Evolutionary conservation across 2,888 invertebrate species (phyloP), one percentile per base, ranked within the genome.

Genomic region (Erebia epiphron): DNA sequence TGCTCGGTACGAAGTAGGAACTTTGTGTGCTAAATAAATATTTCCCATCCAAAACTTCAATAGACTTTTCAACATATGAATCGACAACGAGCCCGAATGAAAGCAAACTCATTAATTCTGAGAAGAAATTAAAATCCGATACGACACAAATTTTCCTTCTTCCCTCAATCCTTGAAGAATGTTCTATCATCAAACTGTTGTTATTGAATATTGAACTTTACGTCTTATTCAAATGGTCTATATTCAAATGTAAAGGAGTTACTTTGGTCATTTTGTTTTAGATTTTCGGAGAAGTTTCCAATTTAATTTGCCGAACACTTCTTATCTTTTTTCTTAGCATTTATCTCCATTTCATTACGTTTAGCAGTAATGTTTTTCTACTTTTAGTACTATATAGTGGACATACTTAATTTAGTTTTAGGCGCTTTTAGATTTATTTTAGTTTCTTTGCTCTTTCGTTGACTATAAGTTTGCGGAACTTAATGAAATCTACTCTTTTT

Each of bases 51-150:
- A 56, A 54, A 21, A 11, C 56, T 21, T 21, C 56, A 82, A 85
- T 84, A 82, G 83, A 80, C 80, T 79, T 84, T 85, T 79, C 82
- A 87, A 87, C 85, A 83, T 87, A 86, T 88, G 87, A 83, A 86
- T 83, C 83, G 82, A 83, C 81, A 82, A 83, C 41, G 76, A 79
- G 79, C 78, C 73, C 79, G 79, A 82, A 79, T 80, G 83, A 85
- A 89, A 86, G 87, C 88, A 85, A 88, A 88, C 84, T 90, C 92
- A 89, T 92, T 92, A 91, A 91, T 92, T 91, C 88, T 80, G 79
- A 86, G 82, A 82, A 91, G 91, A 91, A 92, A 92, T 92, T 91
- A 91, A 92, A 92, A 91, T 88, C 90, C 90, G 89, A 92, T 92
- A 92, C 92, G 89, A 91, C 90, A 90, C 90, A 90, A 91, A 91